These are phyloP conservation scores for Fundulus diaphanus DNA, from an alignment of 2,797 vertebrate genomes.

Conservation along the genomic window DNA sequence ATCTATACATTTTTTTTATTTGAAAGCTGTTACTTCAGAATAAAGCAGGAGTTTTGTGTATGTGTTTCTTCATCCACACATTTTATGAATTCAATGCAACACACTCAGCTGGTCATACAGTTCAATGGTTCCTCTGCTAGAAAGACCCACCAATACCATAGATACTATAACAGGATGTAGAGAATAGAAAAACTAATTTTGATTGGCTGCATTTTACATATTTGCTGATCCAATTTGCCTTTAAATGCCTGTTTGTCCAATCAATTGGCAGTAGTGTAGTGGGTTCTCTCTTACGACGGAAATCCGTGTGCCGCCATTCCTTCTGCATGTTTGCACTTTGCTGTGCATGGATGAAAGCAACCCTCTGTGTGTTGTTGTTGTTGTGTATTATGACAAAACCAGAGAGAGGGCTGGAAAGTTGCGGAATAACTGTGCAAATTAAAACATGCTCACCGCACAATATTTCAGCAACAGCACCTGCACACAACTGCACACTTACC, in stretches of 20 bases:
- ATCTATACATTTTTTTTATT: background rate
- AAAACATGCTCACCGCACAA: conserved; percentile 73
- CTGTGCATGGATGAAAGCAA: conserved; percentile 47
- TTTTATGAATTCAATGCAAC: conserved; percentile 16
- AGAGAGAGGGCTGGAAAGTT: conserved; percentile 29
- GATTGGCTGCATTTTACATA: conserved; percentile 30
- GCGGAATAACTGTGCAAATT: conserved; percentile 66
- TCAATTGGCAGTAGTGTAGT: background rate
- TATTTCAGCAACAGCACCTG: conserved; percentile 75
- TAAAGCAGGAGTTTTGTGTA: conserved; percentile 17
- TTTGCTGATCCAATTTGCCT: conserved; percentile 4
- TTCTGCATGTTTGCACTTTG: conserved; percentile 33
- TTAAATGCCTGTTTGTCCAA: conserved; percentile 8
- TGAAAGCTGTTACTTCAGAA: conserved; percentile 4
- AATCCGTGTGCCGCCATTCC: conserved; percentile 34
- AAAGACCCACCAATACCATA: conserved; percentile 8
- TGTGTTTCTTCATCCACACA: conserved; percentile 2
- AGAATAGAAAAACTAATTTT: background rate
- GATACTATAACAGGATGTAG: background rate
- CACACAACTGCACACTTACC: conserved; percentile 47
- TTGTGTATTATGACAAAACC: conserved; percentile 39
- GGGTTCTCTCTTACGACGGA: conserved; percentile 17
- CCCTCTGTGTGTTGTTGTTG: conserved; percentile 6
- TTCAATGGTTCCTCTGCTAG: background rate
- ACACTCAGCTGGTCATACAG: conserved; percentile 7